These are phyloP conservation scores for Stenichneumon culpator DNA, from an alignment of 2,888 invertebrate genomes.

Conservation along the genomic window DNA sequence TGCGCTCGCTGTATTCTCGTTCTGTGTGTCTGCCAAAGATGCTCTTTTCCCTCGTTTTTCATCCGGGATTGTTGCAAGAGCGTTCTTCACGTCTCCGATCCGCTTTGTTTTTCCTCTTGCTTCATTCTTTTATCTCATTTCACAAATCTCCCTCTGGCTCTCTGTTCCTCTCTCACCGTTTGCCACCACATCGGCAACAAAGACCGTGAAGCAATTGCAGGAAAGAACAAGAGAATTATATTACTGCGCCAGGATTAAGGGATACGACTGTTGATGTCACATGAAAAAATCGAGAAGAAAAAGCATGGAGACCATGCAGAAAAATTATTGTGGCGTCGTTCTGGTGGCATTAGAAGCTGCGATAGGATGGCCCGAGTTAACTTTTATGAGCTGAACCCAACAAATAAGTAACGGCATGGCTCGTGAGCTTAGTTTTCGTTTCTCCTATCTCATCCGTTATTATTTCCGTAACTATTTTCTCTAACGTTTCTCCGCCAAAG, in stretches of 20 bases:
- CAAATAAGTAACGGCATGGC: not conserved
- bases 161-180: too few species aligned
- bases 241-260: constrained; percentile 20
- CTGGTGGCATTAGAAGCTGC: not conserved
- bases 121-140: constrained; percentile 40
- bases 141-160: constrained; percentile 30
- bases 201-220: not conserved
- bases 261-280: not conserved
- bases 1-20: constrained; percentile 25
- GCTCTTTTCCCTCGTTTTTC: constrained; percentile 56
- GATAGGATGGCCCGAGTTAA: not conserved
- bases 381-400: not conserved
- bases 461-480: not conserved
- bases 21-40: constrained; percentile 62
- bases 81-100: constrained; percentile 32
- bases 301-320: not conserved
- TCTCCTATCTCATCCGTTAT: not conserved
- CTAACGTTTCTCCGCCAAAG: not conserved
- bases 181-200: constrained; percentile 12
- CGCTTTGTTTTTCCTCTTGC: constrained; percentile 33
- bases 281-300: not conserved
- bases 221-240: constrained; percentile 51
- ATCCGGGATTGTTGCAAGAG: constrained; percentile 58
- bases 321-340: not conserved
- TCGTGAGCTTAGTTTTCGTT: not conserved